Base-by-base conservation (phyloP, 2,888 invertebrate genomes). In the Alcis repandata region DNA sequence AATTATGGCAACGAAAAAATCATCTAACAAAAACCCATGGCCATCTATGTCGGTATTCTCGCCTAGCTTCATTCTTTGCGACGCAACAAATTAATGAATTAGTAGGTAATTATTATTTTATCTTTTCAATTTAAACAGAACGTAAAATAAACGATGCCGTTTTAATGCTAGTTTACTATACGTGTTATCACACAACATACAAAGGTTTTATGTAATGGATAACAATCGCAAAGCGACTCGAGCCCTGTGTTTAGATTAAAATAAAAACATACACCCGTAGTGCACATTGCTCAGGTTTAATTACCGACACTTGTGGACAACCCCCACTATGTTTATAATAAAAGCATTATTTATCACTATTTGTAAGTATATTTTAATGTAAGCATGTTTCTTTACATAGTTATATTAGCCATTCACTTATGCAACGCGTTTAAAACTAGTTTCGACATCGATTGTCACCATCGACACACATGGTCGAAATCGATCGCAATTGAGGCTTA, bases 141-240 rank as follows among this genome's bases (percentile, higher is more conserved):
- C 46, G 22, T 46, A n/a, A 46, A 46, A 46, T 46, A 1, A 22
- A 49, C 48, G 48, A 49, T 49, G 6, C n/a, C 32, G 17, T 17
- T 32, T 49, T 17, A 15, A 17, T 4, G 10, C 32, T 10, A 20
- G 1, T 48, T 49, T 17, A 17, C 10, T 49, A 32, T 10, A 11
- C 27, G 27, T 0, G 0, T 32, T 49, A 32, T 32, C 27, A 32
- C 15, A 11, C 0, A 13, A 3, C 20, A 13, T 17, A 32, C 10
- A 48, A 15, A n/a, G n/a, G n/a, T 6, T 27, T 27, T 6, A 27
- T 27, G 27, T 27, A n/a, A n/a, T n/a, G n/a, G n/a, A n/a, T n/a
- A n/a, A n/a, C n/a, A n/a, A n/a, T n/a, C n/a, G n/a, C n/a, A n/a
- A n/a, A n/a, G n/a, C n/a, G n/a, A n/a, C n/a, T n/a, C n/a, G n/a